phyloP scores from a whole-genome alignment of 2,797 vertebrate species.

The Sebastes diaconus region DNA sequence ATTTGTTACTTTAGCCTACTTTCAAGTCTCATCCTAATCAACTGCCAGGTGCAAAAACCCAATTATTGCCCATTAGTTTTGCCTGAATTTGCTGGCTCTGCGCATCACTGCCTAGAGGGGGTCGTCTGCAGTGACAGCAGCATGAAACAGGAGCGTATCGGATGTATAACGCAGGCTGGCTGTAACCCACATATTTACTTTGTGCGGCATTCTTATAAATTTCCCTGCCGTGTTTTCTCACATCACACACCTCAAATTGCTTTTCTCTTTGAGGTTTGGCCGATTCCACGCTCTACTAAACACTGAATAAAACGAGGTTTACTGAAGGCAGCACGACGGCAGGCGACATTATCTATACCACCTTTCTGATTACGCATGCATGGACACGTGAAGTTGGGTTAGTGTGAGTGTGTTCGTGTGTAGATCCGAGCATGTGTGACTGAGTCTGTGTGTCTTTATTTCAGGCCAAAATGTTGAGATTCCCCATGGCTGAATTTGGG shows the following conservation, averaged over 20 bases:
- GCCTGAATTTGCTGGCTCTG: constrained; percentile 31
- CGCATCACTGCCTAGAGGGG: constrained; percentile 16
- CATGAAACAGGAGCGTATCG: constrained; percentile 10
- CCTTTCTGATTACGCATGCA: constrained; percentile 17
- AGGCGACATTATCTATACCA: constrained; percentile 28
- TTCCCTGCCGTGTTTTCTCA: constrained; percentile 10
- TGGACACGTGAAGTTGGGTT: constrained; percentile 10
- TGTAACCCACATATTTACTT: constrained; percentile 24
- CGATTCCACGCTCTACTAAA: constrained; percentile 37
- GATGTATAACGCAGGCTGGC: constrained; percentile 27
- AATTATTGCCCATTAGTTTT: constrained; percentile 54
- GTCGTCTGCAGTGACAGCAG: constrained; percentile 1
- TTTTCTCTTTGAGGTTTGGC: constrained; percentile 42
- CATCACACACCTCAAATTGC: constrained; percentile 31
- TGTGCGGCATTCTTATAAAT: constrained; percentile 5
- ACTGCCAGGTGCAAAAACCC: constrained; percentile 44
- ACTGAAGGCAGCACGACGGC: constrained; percentile 25
- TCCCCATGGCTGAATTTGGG: constrained; percentile 57
- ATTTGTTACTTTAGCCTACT: constrained; percentile 42
- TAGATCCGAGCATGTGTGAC: neutral
- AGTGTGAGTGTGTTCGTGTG: neutral
- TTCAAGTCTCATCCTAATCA: constrained; percentile 37
- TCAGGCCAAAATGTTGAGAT: constrained; percentile 42
- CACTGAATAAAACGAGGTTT: constrained; percentile 48
- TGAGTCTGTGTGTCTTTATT: constrained; percentile 24